phyloP scores from a whole-genome alignment of 2,888 invertebrate genomes.

The Myathropa florea region DNA sequence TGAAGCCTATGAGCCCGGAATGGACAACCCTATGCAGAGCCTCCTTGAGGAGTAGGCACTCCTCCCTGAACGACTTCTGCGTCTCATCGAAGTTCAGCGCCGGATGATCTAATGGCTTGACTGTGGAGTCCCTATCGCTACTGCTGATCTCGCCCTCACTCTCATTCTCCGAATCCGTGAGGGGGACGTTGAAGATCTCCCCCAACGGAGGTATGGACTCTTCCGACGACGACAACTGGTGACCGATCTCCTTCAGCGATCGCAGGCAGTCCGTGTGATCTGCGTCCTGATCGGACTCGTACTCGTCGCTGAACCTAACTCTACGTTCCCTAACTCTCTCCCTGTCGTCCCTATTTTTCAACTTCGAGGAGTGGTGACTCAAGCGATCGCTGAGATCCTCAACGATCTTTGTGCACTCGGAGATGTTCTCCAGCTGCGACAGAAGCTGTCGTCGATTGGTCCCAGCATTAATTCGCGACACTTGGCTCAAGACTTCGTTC shows the following conservation, averaged over 20 bases:
- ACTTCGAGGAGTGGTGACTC: slow-evolving; percentile 24
- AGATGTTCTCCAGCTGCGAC: slow-evolving; percentile 59
- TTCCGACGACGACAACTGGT: slow-evolving; percentile 53
- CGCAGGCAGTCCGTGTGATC: slow-evolving; percentile 29
- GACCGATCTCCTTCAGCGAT: slow-evolving; percentile 44
- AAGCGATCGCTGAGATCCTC: slow-evolving; percentile 60
- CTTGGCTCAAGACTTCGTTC: slow-evolving; percentile 60
- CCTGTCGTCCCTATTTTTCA: slow-evolving; percentile 26
- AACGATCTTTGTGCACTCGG: slow-evolving; percentile 59
- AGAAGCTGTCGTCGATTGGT: slow-evolving; percentile 44
- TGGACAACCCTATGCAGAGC: slow-evolving; percentile 35
- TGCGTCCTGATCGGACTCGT: slow-evolving; percentile 24
- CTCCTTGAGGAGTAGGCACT: slow-evolving; percentile 32
- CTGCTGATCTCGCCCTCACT: background rate
- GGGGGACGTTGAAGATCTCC: slow-evolving; percentile 43
- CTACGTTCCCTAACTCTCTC: slow-evolving; percentile 11
- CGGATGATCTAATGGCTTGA: background rate
- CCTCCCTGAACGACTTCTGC: slow-evolving; percentile 35
- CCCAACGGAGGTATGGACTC: slow-evolving; percentile 47
- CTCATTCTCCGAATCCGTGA: slow-evolving; percentile 49
- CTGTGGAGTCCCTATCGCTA: background rate
- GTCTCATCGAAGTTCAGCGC: slow-evolving; percentile 30
- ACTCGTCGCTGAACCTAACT: slow-evolving; percentile 58
- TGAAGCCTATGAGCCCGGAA: background rate
- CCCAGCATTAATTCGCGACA: slow-evolving; percentile 51